phyloP scores from a whole-genome alignment of 2,888 invertebrate genomes.

The Emmelina monodactyla region DNA sequence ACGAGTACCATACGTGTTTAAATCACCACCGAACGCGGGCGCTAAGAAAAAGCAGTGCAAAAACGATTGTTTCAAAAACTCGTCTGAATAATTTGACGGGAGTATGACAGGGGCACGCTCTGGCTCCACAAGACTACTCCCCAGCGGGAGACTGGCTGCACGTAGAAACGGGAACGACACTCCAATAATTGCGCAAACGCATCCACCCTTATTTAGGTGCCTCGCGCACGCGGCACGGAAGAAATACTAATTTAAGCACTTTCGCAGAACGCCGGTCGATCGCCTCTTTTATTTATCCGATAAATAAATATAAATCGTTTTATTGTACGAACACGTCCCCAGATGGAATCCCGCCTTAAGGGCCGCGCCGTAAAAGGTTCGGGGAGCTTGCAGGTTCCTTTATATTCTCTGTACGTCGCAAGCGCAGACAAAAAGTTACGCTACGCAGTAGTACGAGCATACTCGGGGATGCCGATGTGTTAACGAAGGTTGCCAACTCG shows the following conservation, averaged over 20 bases:
- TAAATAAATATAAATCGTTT: conserved; percentile 59
- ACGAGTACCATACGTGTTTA: too few relatives aligned
- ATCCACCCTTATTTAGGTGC: conserved; percentile 18
- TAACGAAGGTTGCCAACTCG: conserved; percentile 25
- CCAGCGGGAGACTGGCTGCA: background rate
- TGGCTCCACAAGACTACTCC: too few relatives aligned
- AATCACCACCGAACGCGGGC: too few relatives aligned
- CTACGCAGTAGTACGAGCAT: conserved; percentile 44
- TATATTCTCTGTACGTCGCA: conserved; percentile 39
- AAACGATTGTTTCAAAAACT: too few relatives aligned
- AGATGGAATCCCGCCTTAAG: conserved; percentile 49
- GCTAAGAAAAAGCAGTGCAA: too few relatives aligned
- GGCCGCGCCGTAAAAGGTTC: conserved; percentile 46
- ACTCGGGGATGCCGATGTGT: conserved; percentile 36
- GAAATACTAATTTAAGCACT: conserved; percentile 42
- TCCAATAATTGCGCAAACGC: background rate
- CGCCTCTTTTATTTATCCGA: conserved; percentile 32
- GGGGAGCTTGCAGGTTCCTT: conserved; percentile 40
- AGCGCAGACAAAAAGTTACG: conserved; percentile 52
- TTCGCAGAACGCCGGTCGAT: conserved; percentile 31
- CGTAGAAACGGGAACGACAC: background rate
- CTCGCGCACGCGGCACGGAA: conserved; percentile 28
- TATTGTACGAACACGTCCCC: conserved; percentile 48
- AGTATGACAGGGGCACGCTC: too few relatives aligned
- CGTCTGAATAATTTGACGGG: too few relatives aligned